Base-by-base conservation (phyloP, 2,113 vertebrate species). In the Martes martes region DNA sequence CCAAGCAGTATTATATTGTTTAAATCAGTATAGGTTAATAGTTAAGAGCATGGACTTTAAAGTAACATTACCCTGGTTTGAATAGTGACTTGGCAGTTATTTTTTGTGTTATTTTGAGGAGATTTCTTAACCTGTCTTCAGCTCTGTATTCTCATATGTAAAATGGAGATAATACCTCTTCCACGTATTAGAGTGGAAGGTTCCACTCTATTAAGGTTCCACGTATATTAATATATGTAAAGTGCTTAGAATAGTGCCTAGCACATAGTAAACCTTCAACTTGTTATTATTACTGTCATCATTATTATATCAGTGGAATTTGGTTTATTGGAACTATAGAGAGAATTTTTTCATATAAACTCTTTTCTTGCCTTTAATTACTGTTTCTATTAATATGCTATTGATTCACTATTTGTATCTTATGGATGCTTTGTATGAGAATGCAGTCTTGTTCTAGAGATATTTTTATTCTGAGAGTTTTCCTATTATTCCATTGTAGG, bases 401-500 rank as follows among this genome's bases (percentile, higher is more conserved):
- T 81, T 84, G 42, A 26, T 57, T 96, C n/a, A 69, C 26, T 63
- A 0, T 86, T 89, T 71, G 23, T 67, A 93, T 92, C 90, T 91
- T 31, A 21, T 52, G 31, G 7, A 52, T 76, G 4, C 26, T 94
- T 94, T 47, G 7, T 90, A 33, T 78, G 69, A 61, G n/a, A 82
- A 73, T 57, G 13, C 14, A 42, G 4, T 59, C 36, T 90, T 84
- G 39, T 69, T 80, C 63, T 91, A n/a, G 42, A 80, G 50, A 82
- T 96, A 76, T 2, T 57, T 97, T 91, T 86, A 33, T 52, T 95
- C 59, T 95, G 69, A 93, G 39, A 73, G 4, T 94, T 96, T 91
- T 91, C 7, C 80, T 95, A 13, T 95, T 94, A 26, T 55, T 97
- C 28, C 85, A 2, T 23, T 97, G 7, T 82, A 99, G 99, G 99